Conservation (phyloP, 2,888 invertebrate species). For the Drosophila falleni region DNA sequence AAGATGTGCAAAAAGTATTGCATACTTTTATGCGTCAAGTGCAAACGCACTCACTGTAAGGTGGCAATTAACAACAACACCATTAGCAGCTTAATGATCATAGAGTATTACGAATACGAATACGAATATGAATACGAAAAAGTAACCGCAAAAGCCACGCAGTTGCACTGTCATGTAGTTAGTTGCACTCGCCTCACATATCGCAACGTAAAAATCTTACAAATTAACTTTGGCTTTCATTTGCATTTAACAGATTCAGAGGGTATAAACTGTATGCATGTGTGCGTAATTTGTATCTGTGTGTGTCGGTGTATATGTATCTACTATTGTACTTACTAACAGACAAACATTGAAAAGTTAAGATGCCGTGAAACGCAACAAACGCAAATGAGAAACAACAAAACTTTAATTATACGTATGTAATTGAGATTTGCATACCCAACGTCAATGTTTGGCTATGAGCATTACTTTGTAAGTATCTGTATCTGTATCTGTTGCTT, state of each 20-base stretch:
- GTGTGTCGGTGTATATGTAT: background rate
- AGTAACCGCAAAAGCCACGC: slow-evolving; percentile 44
- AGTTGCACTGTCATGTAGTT: slow-evolving; percentile 47
- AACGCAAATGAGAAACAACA: slow-evolving; percentile 38
- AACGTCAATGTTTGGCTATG: slow-evolving; percentile 23
- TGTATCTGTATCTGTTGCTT: slow-evolving; percentile 38
- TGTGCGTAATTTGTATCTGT: background rate
- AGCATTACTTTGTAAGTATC: slow-evolving; percentile 33
- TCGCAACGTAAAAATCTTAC: slow-evolving; percentile 72
- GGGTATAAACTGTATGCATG: slow-evolving; percentile 2
- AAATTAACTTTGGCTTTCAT: slow-evolving; percentile 80
- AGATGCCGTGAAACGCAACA: slow-evolving; percentile 56
- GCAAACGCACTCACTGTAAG: background rate
- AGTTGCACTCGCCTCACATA: slow-evolving; percentile 33
- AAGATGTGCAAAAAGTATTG: background rate
- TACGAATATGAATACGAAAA: slow-evolving; percentile 9
- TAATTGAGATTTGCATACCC: slow-evolving; percentile 52
- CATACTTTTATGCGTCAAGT: slow-evolving; percentile 10
- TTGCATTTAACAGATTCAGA: slow-evolving; percentile 66
- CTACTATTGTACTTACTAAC: slow-evolving; percentile 4
- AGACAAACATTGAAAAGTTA: slow-evolving; percentile 36
- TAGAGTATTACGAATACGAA: slow-evolving; percentile 28
- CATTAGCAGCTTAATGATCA: slow-evolving; percentile 39
- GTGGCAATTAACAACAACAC: slow-evolving; percentile 18
- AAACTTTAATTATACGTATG: slow-evolving; percentile 63